phyloP scores from a whole-genome alignment of 2,797 vertebrate genomes.

The Neosalanx taihuensis region DNA sequence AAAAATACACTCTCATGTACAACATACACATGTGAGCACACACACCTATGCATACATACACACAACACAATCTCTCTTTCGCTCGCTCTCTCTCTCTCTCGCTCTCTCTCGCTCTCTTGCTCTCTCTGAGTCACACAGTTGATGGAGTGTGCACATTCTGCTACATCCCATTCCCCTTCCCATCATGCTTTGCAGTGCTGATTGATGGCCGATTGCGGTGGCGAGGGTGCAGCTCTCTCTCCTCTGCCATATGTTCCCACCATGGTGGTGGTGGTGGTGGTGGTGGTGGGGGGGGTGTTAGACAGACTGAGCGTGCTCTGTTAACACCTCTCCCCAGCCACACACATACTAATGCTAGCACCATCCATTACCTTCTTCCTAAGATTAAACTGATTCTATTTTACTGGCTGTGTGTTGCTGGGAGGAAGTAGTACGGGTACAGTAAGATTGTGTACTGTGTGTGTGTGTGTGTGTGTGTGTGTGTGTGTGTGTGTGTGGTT shows the following conservation, averaged over 20 bases:
- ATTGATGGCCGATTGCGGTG: slow-evolving; percentile 51
- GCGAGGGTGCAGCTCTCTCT: slow-evolving; percentile 36
- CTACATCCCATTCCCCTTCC: slow-evolving; percentile 40
- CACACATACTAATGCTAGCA: neutral
- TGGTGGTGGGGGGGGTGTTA: too few relatives aligned
- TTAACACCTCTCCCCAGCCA: slow-evolving; percentile 5
- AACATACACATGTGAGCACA: neutral
- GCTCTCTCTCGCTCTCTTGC: neutral
- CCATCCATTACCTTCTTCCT: neutral
- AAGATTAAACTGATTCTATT: neutral
- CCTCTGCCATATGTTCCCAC: slow-evolving; percentile 36
- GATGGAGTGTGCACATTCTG: slow-evolving; percentile 38
- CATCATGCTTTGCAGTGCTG: slow-evolving; percentile 58
- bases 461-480: slow-evolving; percentile 12
- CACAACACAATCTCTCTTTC: neutral
- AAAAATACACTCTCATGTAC: neutral
- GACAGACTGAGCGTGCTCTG: slow-evolving; percentile 1
- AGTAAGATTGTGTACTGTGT: neutral
- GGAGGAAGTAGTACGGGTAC: neutral
- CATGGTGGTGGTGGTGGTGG: neutral
- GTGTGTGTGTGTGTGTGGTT: slow-evolving; percentile 4
- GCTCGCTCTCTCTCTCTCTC: neutral
- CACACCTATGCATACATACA: neutral
- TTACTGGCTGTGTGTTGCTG: neutral
- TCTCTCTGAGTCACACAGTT: slow-evolving; percentile 10